phyloP scores from a whole-genome alignment of 2,797 vertebrate species.

The Spinibarbus caldwelli region DNA sequence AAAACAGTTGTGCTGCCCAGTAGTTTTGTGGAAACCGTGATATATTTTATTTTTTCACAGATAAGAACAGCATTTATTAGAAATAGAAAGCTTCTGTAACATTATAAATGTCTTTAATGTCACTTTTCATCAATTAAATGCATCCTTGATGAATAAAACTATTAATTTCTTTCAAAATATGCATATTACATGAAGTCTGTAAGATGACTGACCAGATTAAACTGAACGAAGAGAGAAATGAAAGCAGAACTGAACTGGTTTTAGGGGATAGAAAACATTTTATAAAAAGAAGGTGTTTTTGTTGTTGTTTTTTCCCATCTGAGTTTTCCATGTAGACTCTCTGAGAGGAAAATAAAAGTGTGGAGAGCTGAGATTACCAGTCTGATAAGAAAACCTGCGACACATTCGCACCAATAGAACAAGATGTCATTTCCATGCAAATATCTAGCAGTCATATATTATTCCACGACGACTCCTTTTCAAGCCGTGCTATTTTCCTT shows the following conservation, averaged over 20 bases:
- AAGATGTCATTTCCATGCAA: constrained; percentile 82
- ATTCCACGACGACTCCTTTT: constrained; percentile 64
- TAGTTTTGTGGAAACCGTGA: background rate
- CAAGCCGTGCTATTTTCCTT: constrained; percentile 71
- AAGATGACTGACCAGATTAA: background rate
- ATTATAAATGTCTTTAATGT: no score
- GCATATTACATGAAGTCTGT: background rate
- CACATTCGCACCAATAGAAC: constrained; percentile 57
- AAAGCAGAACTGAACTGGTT: background rate
- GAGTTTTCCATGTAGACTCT: background rate
- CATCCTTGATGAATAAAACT: background rate
- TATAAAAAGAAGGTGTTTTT: background rate
- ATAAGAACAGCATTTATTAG: no score
- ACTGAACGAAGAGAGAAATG: background rate
- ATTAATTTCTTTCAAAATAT: background rate
- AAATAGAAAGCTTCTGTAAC: no score
- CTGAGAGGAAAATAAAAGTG: constrained; percentile 19
- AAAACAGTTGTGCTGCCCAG: background rate
- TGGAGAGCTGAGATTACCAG: constrained; percentile 69
- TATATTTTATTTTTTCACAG: background rate
- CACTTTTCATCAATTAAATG: background rate
- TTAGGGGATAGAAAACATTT: background rate
- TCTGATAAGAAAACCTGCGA: constrained; percentile 71
- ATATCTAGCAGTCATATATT: constrained; percentile 69
- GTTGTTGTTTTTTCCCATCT: background rate